Evolutionary conservation across 2,888 invertebrate species (phyloP), one percentile per base, ranked within the genome.

Genomic region (Phengaris alcon): DNA sequence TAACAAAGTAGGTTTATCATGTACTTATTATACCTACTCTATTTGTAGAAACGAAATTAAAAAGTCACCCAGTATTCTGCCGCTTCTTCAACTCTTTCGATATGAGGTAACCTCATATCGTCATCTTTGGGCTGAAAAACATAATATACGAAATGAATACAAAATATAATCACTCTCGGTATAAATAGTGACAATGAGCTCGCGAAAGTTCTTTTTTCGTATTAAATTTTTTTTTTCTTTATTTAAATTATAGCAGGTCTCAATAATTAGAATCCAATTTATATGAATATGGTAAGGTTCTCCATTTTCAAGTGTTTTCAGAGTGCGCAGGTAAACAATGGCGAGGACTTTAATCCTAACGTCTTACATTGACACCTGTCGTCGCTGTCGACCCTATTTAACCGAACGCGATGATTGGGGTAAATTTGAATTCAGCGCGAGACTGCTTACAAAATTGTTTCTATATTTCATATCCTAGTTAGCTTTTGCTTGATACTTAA

Each of bases 361-460:
- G 48, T 51, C 51, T 52, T 51, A 72, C 72, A 72, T 72, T 72
- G 72, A 72, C 72, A 72, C 72, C 72, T 72, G 72, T 44, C 68
- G 13, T 44, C 68, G 44, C 68, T 46, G 68, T 52, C 72, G 15
- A 72, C 72, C 72, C 72, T 72, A 54, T 51, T 72, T 72, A 72
- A 5, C 72, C 52, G 13, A 35, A 54, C 51, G 54, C 72, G 72
- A 72, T 72, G 72, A 72, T 72, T 72, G 72, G 72, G 54, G 72
- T 72, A 70, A n/a, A 70, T 72, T 52, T 72, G 72, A 54, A 72
- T 72, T 54, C 54, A 35, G 13, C 9, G 22, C 35, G 35, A 35
- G 6, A 12, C 35, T 64, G 64, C 44, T 64, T 64, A 64, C 35
- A 64, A 64, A 64, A 64, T 64, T 64, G 44, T 64, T 64, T 35